A percentile compares a stretch with the other conserved stretches of the same genome.
Evolutionary conservation across 2,888 invertebrate species (phyloP).

Genomic region (Trissolcus japonicus): DNA sequence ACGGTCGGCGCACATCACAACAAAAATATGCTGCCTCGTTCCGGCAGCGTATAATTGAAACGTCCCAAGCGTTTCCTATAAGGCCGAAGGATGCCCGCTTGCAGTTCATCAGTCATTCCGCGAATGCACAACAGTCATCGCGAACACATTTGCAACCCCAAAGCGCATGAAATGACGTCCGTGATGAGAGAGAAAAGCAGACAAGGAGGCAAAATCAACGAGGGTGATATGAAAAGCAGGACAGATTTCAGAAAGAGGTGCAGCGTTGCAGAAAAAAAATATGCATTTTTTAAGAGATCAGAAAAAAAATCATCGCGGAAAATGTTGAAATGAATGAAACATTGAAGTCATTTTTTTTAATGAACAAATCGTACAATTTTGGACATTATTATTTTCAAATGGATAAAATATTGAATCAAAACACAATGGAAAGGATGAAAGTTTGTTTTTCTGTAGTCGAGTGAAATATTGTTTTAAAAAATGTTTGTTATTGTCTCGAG

Average conservation of each 20-base stretch:
- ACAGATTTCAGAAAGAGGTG: slow-evolving; percentile 12
- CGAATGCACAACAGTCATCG: slow-evolving; percentile 69
- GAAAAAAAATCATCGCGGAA: neutral
- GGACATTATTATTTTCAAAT: too few relatives aligned
- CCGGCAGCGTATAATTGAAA: slow-evolving; percentile 59
- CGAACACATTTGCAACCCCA: slow-evolving; percentile 70
- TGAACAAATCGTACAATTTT: too few relatives aligned
- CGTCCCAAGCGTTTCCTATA: slow-evolving; percentile 63
- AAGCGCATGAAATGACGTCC: slow-evolving; percentile 73
- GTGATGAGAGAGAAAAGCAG: slow-evolving; percentile 43
- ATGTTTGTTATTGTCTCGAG: too few relatives aligned
- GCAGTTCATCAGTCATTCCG: slow-evolving; percentile 76
- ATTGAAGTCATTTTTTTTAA: neutral
- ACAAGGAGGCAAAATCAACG: slow-evolving; percentile 26
- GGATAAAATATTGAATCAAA: too few relatives aligned
- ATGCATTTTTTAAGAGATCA: slow-evolving; percentile 23
- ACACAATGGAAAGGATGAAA: too few relatives aligned
- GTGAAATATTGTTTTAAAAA: too few relatives aligned
- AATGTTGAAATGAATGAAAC: slow-evolving; percentile 3
- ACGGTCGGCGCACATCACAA: slow-evolving; percentile 29
- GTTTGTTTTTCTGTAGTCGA: too few relatives aligned
- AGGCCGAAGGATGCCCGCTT: slow-evolving; percentile 70
- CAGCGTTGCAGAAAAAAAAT: slow-evolving; percentile 25
- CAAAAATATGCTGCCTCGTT: slow-evolving; percentile 29
- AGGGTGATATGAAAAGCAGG: slow-evolving; percentile 19